A percentile compares a stretch with the other conserved stretches of the same genome.
Evolutionary conservation across 2,888 invertebrate species (phyloP).

Genomic region (Azorinus chamasolen): DNA sequence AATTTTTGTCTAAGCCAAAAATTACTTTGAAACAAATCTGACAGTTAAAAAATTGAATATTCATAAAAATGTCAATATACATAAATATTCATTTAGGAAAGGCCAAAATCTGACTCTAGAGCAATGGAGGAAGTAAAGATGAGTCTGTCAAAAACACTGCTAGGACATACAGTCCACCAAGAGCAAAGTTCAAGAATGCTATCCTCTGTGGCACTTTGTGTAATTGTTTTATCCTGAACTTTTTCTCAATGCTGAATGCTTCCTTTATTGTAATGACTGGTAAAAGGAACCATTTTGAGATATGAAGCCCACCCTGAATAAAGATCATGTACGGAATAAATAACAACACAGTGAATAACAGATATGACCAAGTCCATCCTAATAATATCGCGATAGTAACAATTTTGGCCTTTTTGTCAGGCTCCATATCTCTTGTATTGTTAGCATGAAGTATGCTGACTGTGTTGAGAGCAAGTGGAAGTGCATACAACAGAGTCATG

Average conservation of each 20-base stretch:
- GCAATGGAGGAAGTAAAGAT: constrained; percentile 60
- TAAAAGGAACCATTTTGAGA: constrained; percentile 95
- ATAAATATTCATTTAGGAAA: too few species aligned
- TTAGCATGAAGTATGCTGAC: constrained; percentile 98
- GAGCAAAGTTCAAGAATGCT: constrained; percentile 95
- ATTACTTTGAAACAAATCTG: too few species aligned
- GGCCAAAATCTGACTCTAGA: too few species aligned
- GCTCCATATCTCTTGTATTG: constrained; percentile 96
- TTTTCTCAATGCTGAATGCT: constrained; percentile 96
- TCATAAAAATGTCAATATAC: too few species aligned
- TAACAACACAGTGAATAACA: constrained; percentile 95
- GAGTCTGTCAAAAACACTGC: constrained; percentile 58
- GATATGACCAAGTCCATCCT: constrained; percentile 96
- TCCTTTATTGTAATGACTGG: constrained; percentile 95
- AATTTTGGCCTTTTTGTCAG: constrained; percentile 95
- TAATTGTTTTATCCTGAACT: constrained; percentile 93
- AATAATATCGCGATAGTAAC: constrained; percentile 98
- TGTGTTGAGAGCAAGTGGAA: constrained; percentile 96
- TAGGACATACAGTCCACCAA: constrained; percentile 92
- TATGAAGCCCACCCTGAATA: constrained; percentile 94
- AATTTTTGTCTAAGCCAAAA: too few species aligned
- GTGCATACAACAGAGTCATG: constrained; percentile 96
- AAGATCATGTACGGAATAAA: constrained; percentile 94
- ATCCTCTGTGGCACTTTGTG: constrained; percentile 94
- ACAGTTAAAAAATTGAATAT: too few species aligned